Evolutionary conservation across 2,888 invertebrate species (phyloP).

Genomic region (Tetrapedia diversipes): DNA sequence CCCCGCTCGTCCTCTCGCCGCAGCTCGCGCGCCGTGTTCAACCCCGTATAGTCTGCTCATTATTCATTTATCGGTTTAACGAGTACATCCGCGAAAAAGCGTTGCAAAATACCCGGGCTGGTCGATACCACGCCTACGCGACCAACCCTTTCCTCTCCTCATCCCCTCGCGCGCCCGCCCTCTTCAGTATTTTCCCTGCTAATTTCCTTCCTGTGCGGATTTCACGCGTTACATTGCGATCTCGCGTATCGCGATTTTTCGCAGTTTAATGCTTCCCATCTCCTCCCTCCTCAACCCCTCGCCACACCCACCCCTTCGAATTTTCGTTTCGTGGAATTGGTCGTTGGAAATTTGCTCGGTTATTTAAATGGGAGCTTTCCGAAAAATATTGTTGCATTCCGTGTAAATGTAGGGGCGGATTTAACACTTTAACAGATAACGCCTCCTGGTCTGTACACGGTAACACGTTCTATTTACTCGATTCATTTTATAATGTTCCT

Average conservation of each 20-base stretch:
- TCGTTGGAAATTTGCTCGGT: slow-evolving; percentile 5
- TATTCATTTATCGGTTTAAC: slow-evolving; percentile 82
- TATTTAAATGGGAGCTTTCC: slow-evolving; percentile 7
- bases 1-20: no score
- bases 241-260: slow-evolving; percentile 42
- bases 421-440: no score
- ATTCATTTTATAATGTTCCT: no score
- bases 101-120: slow-evolving; percentile 65
- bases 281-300: not conserved
- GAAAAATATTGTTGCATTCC: not conserved
- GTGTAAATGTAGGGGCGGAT: not conserved
- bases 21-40: slow-evolving; percentile 62
- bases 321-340: not conserved
- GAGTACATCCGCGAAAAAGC: slow-evolving; percentile 77
- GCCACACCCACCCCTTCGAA: not conserved
- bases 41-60: slow-evolving; percentile 75
- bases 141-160: slow-evolving; percentile 32
- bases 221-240: slow-evolving; percentile 42
- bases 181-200: slow-evolving; percentile 40
- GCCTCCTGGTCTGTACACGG: no score
- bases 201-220: slow-evolving; percentile 54
- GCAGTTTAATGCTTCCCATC: slow-evolving; percentile 27
- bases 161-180: slow-evolving; percentile 35
- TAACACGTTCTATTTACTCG: no score
- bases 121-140: slow-evolving; percentile 61